Conservation (phyloP, 1,140 invertebrate genomes). For the Lucilia cuprina region DNA sequence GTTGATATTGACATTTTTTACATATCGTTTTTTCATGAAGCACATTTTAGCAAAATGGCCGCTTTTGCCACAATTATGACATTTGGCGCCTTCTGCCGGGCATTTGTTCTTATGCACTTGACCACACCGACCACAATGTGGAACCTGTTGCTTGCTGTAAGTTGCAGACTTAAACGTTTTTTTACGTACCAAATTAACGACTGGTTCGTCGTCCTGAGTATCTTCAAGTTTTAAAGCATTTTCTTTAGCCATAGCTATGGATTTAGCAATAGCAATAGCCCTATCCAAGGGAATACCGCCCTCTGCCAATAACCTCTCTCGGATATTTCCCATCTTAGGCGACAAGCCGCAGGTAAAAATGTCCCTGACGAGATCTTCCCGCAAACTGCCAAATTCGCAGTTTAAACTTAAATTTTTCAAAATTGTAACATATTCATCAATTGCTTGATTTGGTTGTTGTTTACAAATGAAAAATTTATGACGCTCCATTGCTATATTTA, state of each 20-base stretch:
- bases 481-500: slow-evolving; percentile 45
- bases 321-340: background rate
- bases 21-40: background rate
- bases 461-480: slow-evolving; percentile 47
- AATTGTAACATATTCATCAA: slow-evolving; percentile 44
- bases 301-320: slow-evolving; percentile 32
- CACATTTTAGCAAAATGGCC: slow-evolving; percentile 45
- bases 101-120: slow-evolving; percentile 40
- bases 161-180: background rate
- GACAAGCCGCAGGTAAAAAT: slow-evolving; percentile 42
- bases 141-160: background rate
- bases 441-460: slow-evolving; percentile 41
- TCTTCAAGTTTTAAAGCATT: background rate
- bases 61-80: slow-evolving; percentile 40
- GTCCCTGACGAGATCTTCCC: slow-evolving; percentile 42
- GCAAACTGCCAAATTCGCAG: slow-evolving; percentile 44
- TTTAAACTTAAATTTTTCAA: slow-evolving; percentile 42
- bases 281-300: slow-evolving; percentile 30
- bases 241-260: slow-evolving; percentile 21
- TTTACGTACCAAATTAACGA: background rate
- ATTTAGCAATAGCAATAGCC: slow-evolving; percentile 34
- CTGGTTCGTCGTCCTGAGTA: background rate
- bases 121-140: slow-evolving; percentile 27
- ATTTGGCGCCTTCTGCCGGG: slow-evolving; percentile 42
- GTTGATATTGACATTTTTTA: background rate